Evolutionary conservation across 2,888 invertebrate genomes (phyloP).

Genomic region (Creontiades dilutus): DNA sequence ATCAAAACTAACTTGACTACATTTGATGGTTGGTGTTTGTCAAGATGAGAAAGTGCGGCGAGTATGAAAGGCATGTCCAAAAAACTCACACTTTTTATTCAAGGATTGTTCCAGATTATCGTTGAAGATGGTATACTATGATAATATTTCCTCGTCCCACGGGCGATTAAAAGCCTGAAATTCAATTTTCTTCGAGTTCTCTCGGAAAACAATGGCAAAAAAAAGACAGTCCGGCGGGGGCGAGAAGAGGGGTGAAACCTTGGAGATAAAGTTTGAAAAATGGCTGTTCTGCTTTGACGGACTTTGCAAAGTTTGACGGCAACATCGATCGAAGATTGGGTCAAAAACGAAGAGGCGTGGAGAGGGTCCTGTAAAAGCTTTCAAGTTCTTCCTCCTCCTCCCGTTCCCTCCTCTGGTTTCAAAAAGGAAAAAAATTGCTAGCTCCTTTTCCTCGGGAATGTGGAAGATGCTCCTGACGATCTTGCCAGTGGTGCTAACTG

Average conservation of each 20-base stretch:
- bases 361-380: slow-evolving; percentile 55
- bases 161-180: slow-evolving; percentile 41
- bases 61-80: background rate
- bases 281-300: slow-evolving; percentile 58
- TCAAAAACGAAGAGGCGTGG: slow-evolving; percentile 16
- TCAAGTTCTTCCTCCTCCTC: slow-evolving; percentile 22
- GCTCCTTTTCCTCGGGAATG: background rate
- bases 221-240: background rate
- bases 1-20: no score
- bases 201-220: slow-evolving; percentile 26
- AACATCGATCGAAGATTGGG: slow-evolving; percentile 65
- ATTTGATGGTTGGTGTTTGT: no score
- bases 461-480: slow-evolving; percentile 35
- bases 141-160: slow-evolving; percentile 2
- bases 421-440: background rate
- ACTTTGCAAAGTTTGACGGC: slow-evolving; percentile 58
- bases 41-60: background rate
- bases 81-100: background rate
- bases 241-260: background rate
- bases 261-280: slow-evolving; percentile 50
- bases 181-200: slow-evolving; percentile 44
- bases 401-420: background rate
- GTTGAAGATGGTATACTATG: background rate
- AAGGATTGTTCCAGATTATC: background rate
- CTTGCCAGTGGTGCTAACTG: slow-evolving; percentile 45